phyloP scores from a whole-genome alignment of 2,888 invertebrate species.

The Chrysopilus asiliformis region DNA sequence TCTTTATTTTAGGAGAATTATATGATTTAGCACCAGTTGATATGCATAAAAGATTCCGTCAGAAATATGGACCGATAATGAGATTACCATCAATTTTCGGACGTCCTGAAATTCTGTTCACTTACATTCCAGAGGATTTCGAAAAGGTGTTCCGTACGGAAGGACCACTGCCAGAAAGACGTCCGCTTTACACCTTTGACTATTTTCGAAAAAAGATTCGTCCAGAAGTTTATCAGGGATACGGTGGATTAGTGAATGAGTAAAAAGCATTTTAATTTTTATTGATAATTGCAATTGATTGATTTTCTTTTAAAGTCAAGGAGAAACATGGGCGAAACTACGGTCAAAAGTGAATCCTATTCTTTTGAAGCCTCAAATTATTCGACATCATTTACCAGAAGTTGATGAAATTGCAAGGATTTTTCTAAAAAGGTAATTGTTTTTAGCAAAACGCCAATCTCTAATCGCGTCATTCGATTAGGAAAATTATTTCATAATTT shows the following conservation, averaged over 20 bases:
- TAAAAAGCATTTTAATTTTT: conserved; percentile 9
- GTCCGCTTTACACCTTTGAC: conserved; percentile 32
- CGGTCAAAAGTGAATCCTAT: conserved; percentile 52
- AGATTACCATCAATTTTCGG: conserved; percentile 32
- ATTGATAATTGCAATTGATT: background rate
- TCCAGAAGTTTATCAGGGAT: conserved; percentile 30
- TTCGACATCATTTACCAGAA: conserved; percentile 39
- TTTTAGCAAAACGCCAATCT: background rate
- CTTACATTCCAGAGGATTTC: conserved; percentile 41
- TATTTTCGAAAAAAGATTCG: conserved; percentile 34
- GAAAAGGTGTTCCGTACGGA: conserved; percentile 35
- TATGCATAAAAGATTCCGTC: conserved; percentile 20
- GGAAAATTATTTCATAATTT: no score
- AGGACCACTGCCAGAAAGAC: conserved; percentile 37
- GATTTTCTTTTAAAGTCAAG: conserved; percentile 37
- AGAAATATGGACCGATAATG: conserved; percentile 35
- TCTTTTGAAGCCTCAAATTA: conserved; percentile 47
- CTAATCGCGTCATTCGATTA: no score
- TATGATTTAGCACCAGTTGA: conserved; percentile 22
- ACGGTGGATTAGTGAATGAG: conserved; percentile 27
- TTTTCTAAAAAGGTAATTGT: conserved; percentile 25
- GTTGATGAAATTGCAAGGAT: conserved; percentile 39
- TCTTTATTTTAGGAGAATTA: conserved; percentile 18
- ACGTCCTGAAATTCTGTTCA: conserved; percentile 29
- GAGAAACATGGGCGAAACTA: conserved; percentile 50